Evolutionary conservation across 1,140 invertebrate genomes (phyloP).

Genomic region (Pantala flavescens): DNA sequence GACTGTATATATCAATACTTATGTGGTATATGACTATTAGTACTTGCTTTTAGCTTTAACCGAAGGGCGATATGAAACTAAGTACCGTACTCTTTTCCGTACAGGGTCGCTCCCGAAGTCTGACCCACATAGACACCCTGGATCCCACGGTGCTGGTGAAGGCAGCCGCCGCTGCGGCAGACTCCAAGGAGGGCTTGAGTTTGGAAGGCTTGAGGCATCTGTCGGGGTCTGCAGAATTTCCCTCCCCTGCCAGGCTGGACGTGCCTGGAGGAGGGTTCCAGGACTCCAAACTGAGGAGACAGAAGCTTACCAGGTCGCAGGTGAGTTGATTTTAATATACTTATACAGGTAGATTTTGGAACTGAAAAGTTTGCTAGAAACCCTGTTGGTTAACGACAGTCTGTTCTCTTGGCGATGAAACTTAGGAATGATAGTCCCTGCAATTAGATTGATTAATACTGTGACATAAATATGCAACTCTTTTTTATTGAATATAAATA

Average conservation of each 20-base stretch:
- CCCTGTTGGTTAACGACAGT: too few relatives aligned
- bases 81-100: conserved; percentile 29
- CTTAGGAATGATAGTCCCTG: too few relatives aligned
- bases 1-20: too few relatives aligned
- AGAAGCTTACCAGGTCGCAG: conserved; percentile 49
- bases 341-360: too few relatives aligned
- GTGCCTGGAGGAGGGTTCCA: conserved; percentile 24
- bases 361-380: too few relatives aligned
- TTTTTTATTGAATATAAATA: too few relatives aligned
- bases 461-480: too few relatives aligned
- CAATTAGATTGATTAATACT: too few relatives aligned
- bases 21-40: too few relatives aligned
- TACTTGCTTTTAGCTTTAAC: too few relatives aligned
- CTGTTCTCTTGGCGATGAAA: too few relatives aligned
- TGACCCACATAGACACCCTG: conserved; percentile 50
- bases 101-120: conserved; percentile 50
- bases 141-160: conserved; percentile 43
- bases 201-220: background rate
- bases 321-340: conserved; percentile 36
- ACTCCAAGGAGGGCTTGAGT: conserved; percentile 22
- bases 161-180: conserved; percentile 31
- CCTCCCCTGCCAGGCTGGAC: conserved; percentile 21
- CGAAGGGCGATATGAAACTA: too few relatives aligned
- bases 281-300: conserved; percentile 28
- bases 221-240: background rate